These are phyloP conservation scores for Dromas ardeola DNA, from an alignment of 2,113 vertebrate genomes.

Conservation along the genomic window DNA sequence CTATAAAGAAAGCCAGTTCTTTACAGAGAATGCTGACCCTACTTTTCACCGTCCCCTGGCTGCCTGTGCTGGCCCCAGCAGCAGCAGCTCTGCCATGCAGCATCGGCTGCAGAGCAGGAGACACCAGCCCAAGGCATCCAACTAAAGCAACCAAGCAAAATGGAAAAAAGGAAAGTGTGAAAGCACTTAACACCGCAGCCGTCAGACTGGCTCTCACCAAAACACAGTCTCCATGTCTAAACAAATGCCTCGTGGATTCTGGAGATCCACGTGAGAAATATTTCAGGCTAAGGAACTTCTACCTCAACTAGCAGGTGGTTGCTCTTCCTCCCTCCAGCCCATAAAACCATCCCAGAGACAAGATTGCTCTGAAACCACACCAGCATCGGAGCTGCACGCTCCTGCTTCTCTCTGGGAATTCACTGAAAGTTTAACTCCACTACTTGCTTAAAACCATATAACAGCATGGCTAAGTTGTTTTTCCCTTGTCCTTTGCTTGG, in stretches of 20 bases:
- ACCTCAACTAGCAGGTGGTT: not conserved
- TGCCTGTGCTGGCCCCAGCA: not conserved
- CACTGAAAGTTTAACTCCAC: not conserved
- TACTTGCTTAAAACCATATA: not conserved
- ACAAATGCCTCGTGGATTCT: accelerated
- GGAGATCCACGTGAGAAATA: not conserved
- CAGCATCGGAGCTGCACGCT: accelerated
- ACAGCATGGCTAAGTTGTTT: not conserved
- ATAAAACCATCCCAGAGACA: not conserved
- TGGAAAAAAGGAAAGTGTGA: not conserved
- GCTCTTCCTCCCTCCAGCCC: not conserved
- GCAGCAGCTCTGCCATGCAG: not conserved
- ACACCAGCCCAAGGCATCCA: not conserved
- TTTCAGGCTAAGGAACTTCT: not conserved
- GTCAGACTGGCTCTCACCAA: not conserved
- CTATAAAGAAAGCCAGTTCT: not conserved
- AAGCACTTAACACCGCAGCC: accelerated
- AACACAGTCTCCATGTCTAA: not conserved
- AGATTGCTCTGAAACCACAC: not conserved
- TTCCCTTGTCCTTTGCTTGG: not conserved
- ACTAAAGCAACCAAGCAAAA: too few species aligned
- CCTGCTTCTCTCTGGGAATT: not conserved
- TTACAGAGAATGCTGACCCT: not conserved
- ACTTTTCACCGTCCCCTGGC: not conserved
- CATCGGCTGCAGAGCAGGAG: not conserved